These are phyloP conservation scores for Apamea crenata DNA, from an alignment of 2,888 invertebrate genomes.

Conservation along the genomic window DNA sequence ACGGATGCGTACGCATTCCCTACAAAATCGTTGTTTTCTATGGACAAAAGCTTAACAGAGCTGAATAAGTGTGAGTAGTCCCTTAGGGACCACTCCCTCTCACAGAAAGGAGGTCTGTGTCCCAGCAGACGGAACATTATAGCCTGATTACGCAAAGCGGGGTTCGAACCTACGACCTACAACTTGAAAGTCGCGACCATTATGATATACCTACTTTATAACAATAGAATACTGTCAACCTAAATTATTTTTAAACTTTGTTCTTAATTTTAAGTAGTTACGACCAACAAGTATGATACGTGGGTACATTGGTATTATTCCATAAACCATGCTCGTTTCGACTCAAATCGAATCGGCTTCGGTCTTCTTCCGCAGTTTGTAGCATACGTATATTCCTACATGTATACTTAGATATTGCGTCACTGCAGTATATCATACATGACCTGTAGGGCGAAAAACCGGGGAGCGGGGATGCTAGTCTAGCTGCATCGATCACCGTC, in stretches of 20 bases:
- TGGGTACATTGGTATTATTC: not conserved
- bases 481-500: constrained; percentile 9
- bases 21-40: no score
- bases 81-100: not conserved
- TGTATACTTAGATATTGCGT: not conserved
- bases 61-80: no score
- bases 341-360: not conserved
- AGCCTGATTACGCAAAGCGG: no score
- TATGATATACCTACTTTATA: not conserved
- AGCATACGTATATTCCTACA: not conserved
- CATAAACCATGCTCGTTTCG: not conserved
- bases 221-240: no score
- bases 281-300: not conserved
- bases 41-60: no score
- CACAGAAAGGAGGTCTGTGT: not conserved
- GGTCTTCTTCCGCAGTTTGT: not conserved
- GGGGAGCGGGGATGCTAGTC: not conserved
- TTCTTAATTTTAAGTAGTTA: not conserved
- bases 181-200: not conserved
- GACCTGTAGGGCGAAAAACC: not conserved
- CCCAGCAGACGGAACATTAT: no score
- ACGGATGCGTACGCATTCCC: no score
- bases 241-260: no score
- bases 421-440: not conserved
- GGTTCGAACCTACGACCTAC: no score